Evolutionary conservation across 2,797 vertebrate genomes (phyloP).

Genomic region (Myotis planiceps): DNA sequence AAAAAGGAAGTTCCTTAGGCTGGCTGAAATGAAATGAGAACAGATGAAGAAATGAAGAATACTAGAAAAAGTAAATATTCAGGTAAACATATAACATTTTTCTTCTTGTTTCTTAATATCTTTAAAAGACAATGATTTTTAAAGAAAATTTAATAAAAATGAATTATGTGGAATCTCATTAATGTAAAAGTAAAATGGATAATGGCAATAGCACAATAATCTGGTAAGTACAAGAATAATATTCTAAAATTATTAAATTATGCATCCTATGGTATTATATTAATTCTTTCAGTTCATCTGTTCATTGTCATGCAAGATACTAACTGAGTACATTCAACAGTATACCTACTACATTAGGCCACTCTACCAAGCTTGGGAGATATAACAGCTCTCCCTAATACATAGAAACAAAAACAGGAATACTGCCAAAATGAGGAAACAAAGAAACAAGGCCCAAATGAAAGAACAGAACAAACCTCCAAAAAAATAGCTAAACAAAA

Average conservation of each 20-base stretch:
- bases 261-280: neutral
- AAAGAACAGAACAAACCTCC: too few species aligned
- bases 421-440: too few species aligned
- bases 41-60: neutral
- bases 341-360: too few species aligned
- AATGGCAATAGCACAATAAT: neutral
- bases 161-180: neutral
- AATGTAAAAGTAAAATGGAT: neutral
- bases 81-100: neutral
- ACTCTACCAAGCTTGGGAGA: too few species aligned
- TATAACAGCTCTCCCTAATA: too few species aligned
- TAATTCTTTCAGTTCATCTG: neutral
- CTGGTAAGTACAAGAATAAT: neutral
- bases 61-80: neutral
- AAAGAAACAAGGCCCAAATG: too few species aligned
- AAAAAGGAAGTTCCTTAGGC: neutral
- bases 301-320: neutral
- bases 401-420: too few species aligned
- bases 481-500: too few species aligned
- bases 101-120: neutral
- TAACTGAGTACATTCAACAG: neutral
- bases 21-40: neutral
- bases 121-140: neutral
- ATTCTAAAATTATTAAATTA: neutral
- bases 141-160: neutral